Percentiles rank a stretch among this genome's conserved stretches.
Evolutionary conservation across 1,140 invertebrate species (phyloP).

Genomic region (Adelges cooleyi): DNA sequence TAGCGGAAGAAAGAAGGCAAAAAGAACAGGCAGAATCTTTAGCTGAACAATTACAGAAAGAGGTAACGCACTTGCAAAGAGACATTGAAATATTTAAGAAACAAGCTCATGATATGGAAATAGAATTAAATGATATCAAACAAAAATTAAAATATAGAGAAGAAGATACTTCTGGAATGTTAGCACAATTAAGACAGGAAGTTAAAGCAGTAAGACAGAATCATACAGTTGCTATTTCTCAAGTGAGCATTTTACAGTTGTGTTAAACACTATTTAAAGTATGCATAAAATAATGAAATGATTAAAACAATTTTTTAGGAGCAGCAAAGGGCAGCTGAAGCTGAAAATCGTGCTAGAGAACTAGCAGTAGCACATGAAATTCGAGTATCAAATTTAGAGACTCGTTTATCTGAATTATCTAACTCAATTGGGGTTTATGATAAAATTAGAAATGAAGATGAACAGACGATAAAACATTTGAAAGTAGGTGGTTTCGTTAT

Average conservation of each 20-base stretch:
- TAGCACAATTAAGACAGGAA: slow-evolving; percentile 57
- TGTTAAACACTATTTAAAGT: too few species aligned
- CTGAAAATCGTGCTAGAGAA: slow-evolving; percentile 54
- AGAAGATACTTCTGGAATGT: slow-evolving; percentile 48
- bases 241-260: slow-evolving; percentile 40
- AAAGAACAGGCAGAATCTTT: slow-evolving; percentile 51
- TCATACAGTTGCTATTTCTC: slow-evolving; percentile 51
- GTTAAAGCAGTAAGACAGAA: slow-evolving; percentile 58
- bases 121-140: slow-evolving; percentile 52
- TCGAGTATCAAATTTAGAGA: slow-evolving; percentile 62
- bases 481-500: slow-evolving; percentile 37
- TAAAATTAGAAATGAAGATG: slow-evolving; percentile 56
- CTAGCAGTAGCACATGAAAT: slow-evolving; percentile 58
- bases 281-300: too few species aligned
- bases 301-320: slow-evolving; percentile 41
- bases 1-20: slow-evolving; percentile 47
- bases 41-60: slow-evolving; percentile 41
- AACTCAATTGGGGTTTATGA: slow-evolving; percentile 68
- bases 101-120: slow-evolving; percentile 48
- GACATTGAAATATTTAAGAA: slow-evolving; percentile 42
- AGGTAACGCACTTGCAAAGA: slow-evolving; percentile 38
- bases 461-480: slow-evolving; percentile 58
- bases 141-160: slow-evolving; percentile 50
- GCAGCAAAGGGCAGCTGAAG: slow-evolving; percentile 50
- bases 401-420: slow-evolving; percentile 65